Base-by-base conservation (phyloP, 2,888 invertebrate genomes). In the Lepidochitona cinerea region DNA sequence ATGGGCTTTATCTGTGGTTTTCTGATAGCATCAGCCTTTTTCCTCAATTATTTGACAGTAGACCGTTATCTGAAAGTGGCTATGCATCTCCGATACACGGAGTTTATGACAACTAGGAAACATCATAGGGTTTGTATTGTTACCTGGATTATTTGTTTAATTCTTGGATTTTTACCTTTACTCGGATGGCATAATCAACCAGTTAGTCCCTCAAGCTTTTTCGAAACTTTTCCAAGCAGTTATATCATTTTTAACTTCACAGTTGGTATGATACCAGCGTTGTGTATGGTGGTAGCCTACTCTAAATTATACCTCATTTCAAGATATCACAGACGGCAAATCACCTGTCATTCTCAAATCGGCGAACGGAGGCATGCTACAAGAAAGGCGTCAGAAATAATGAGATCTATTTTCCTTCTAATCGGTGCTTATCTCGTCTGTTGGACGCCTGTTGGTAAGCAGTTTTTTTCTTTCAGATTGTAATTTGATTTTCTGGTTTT, bases 101-200 rank as follows among this genome's bases (percentile, higher is more conserved):
- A 41, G 9, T 35, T 52, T 12, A 65, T 77, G n/a, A 71, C 73
- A 2, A 68, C 64, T 14, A 33, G 32, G 37, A 73, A 49, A n/a
- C 52, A 69, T 5, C 64, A 59, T 35, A 37, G 64, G 18, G 23
- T 54, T 6, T 68, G 65, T 23, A 37, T 35, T 3, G 14, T 65
- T 0, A 37, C 71, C 1, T 77, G 77, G 77, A 70, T 54, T 18
- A 1, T 59, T 12, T 75, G 75, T 9, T 12, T 73, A 9, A 41
- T 67, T 5, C 36, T 75, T 41, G 77, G 77, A 1, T 32, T 65
- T 14, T 66, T 75, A 32, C 77, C 77, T 4, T 75, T 77, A 41
- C 72, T 77, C 36, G 77, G 77, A n/a, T 77, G 77, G 77, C 72
- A 67, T 49, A 73, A 75, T 6, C 49, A 32, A 52, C 41, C 75